Evolutionary conservation across 2,113 vertebrate species (phyloP).

Genomic region (Rattus norvegicus): DNA sequence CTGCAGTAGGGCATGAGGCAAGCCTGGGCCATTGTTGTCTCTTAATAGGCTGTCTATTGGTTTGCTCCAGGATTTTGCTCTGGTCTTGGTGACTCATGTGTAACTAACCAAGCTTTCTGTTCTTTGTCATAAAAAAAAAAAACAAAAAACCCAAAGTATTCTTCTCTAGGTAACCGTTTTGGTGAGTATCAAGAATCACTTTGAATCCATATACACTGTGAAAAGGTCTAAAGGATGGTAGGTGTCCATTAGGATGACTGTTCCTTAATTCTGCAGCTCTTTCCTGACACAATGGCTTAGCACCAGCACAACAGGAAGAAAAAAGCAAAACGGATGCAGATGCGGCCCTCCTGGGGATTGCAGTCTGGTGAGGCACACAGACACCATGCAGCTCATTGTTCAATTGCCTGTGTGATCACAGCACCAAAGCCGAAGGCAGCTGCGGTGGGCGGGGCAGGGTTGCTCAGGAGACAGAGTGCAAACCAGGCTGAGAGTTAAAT

Average conservation of each 20-base stretch:
- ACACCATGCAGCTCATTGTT: neutral
- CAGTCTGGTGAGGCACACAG: neutral
- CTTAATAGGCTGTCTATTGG: conserved; percentile 59
- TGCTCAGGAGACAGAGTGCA: neutral
- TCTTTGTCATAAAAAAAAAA: conserved; percentile 99
- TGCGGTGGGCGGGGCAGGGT: neutral
- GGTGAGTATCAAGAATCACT: conserved; percentile 99
- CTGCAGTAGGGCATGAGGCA: conserved; percentile 99
- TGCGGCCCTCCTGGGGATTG: neutral
- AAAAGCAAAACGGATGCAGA: neutral
- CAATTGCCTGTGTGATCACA: neutral
- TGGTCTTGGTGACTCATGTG: conserved; percentile 99
- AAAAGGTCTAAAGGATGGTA: neutral
- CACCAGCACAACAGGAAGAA: neutral
- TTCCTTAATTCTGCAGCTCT: neutral
- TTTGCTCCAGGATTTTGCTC: conserved; percentile 96
- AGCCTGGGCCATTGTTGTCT: conserved; percentile 95
- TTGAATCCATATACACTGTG: conserved; percentile 94
- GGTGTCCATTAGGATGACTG: neutral
- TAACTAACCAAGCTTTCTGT: conserved; percentile 99
- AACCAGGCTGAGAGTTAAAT: neutral
- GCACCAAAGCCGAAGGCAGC: neutral
- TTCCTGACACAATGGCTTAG: neutral
- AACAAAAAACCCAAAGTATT: conserved; percentile 94
- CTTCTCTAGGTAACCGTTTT: conserved; percentile 96